Evolutionary conservation across 2,888 invertebrate genomes (phyloP), one percentile per base, ranked within the genome.

Genomic region (Carabus problematicus): DNA sequence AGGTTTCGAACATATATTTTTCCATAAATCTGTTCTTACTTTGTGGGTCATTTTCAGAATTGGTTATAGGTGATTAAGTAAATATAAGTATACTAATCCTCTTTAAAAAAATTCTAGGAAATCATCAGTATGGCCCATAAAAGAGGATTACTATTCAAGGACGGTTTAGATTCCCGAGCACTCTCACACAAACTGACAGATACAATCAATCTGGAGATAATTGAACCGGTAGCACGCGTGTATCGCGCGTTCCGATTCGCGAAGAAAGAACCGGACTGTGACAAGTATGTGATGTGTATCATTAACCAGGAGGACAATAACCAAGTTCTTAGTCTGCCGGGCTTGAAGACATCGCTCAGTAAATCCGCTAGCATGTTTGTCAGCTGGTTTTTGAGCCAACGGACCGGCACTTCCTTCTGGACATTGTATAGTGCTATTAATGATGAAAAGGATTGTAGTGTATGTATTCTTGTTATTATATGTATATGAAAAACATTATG

Each of bases 241-340:
- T 91, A 92, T 84, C 83, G 94, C 60, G 93, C 92, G 0, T 93
- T 91, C 82, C 87, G 89, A 76, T 93, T 90, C 82, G 88, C 90
- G 0, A 82, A 86, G 1, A 85, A 86, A 75, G 85, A 87, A 39
- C 91, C 91, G 0, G 86, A 88, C 62, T 94, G 94, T 78, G 91
- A 91, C 75, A 89, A 87, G 75, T 93, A 93, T 75, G 88, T 93
- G 43, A 85, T 94, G 79, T 94, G 94, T 77, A 82, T 91, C 45
- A 87, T 94, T 6, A 94, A 94, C 77, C 85, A 88, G 74, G 87
- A 87, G 55, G 86, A 86, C 54, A 84, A 86, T 18, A 83, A 85
- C 47, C 85, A 84, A 59, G 83, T 84, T 1, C 75, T 81, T 41
- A 84, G 86, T 75, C 82, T 89, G 3, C 88, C 90, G 42, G 89